phyloP scores from a whole-genome alignment of 1,140 invertebrate species.

The Carposina sasakii region DNA sequence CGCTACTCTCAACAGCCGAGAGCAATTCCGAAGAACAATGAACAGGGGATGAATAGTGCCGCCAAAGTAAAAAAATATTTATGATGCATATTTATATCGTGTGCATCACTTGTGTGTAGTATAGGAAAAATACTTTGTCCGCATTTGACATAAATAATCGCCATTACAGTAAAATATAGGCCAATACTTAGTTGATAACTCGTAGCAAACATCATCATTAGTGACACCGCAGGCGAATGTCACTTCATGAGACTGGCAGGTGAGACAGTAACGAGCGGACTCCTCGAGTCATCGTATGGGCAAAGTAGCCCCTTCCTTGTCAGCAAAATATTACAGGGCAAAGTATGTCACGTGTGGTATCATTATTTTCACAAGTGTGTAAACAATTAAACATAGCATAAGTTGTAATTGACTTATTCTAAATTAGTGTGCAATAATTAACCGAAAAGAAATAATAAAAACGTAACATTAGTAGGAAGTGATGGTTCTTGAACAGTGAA shows the following conservation, averaged over 20 bases:
- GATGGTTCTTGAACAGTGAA: constrained; percentile 48
- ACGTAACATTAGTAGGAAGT: too few species aligned
- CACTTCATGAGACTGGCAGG: constrained; percentile 35
- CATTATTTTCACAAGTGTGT: constrained; percentile 48
- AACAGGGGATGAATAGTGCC: constrained; percentile 60
- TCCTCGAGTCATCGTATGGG: constrained; percentile 52
- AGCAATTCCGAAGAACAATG: constrained; percentile 69
- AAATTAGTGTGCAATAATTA: too few species aligned
- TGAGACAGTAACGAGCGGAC: constrained; percentile 64
- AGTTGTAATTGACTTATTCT: neutral
- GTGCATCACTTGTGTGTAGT: too few species aligned
- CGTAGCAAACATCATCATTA: too few species aligned
- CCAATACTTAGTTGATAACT: too few species aligned
- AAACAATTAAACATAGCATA: constrained; percentile 7
- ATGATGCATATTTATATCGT: constrained; percentile 63
- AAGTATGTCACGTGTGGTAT: constrained; percentile 57
- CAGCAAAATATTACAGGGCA: constrained; percentile 60
- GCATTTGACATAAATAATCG: too few species aligned
- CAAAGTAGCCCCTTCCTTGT: constrained; percentile 57
- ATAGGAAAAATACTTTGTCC: too few species aligned
- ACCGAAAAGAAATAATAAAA: too few species aligned
- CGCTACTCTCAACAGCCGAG: constrained; percentile 51
- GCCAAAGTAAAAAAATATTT: constrained; percentile 65
- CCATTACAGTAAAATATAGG: too few species aligned
- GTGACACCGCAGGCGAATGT: constrained; percentile 39